Evolutionary conservation across 2,113 vertebrate species (phyloP).

Genomic region (Solea solea): DNA sequence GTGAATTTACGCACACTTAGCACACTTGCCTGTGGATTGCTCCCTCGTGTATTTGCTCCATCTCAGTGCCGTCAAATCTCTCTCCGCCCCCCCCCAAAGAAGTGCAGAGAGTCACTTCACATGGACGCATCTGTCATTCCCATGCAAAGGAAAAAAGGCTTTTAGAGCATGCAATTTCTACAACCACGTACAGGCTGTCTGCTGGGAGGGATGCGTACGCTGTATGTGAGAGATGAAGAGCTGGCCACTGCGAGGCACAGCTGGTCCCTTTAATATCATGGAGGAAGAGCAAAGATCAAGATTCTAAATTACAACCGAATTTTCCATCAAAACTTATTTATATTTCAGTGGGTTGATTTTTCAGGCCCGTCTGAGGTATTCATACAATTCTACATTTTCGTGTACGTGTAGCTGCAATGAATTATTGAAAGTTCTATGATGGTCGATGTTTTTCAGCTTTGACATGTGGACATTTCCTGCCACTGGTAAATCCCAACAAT

Average conservation of each 20-base stretch:
- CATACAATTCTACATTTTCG: constrained; percentile 9
- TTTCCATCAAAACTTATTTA: constrained; percentile 25
- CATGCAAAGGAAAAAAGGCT: constrained; percentile 51
- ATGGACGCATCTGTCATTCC: constrained; percentile 47
- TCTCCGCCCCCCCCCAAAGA: constrained; percentile 47
- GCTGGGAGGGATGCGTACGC: constrained; percentile 24
- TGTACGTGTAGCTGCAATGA: constrained; percentile 2
- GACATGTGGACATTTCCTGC: too few species aligned
- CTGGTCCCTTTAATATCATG: constrained; percentile 66
- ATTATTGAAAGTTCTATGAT: too few species aligned
- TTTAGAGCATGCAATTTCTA: constrained; percentile 63
- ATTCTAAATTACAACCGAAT: constrained; percentile 41
- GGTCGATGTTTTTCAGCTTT: too few species aligned
- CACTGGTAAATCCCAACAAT: too few species aligned
- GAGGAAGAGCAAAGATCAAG: constrained; percentile 21
- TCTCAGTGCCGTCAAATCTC: constrained; percentile 36
- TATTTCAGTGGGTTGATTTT: constrained; percentile 31
- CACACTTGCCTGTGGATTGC: constrained; percentile 28
- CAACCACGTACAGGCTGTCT: constrained; percentile 45
- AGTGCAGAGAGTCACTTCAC: constrained; percentile 52
- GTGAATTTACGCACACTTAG: constrained; percentile 29
- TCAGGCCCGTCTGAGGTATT: not conserved
- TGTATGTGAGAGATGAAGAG: not conserved
- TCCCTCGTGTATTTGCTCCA: constrained; percentile 43
- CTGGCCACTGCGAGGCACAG: constrained; percentile 52